A percentile compares a stretch with the other conserved stretches of the same genome.
phyloP scores from a whole-genome alignment of 2,797 vertebrate species.

The Liasis olivaceus region DNA sequence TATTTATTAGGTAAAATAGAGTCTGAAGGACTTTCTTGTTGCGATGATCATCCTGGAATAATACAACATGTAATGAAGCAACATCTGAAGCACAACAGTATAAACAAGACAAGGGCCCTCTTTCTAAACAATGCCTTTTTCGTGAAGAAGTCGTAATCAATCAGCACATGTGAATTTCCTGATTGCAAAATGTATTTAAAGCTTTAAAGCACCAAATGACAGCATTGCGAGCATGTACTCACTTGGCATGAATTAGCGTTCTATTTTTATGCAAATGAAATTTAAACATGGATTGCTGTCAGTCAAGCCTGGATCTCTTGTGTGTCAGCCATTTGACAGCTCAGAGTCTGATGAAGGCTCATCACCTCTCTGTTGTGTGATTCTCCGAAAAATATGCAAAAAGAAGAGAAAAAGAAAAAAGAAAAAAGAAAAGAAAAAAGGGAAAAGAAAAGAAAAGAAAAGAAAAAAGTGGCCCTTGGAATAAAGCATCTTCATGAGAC shows the following conservation, averaged over 20 bases:
- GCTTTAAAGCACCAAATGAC: constrained; percentile 11
- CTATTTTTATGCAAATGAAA: constrained; percentile 46
- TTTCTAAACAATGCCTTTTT: background rate
- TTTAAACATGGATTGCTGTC: background rate
- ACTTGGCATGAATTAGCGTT: constrained; percentile 29
- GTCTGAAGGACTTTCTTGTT: background rate
- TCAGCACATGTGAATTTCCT: constrained; percentile 31
- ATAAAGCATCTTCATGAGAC: background rate
- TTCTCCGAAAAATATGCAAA: background rate
- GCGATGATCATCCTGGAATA: background rate
- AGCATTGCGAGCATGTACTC: constrained; percentile 28
- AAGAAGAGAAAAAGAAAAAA: background rate
- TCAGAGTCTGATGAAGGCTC: background rate
- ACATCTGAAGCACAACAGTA: background rate
- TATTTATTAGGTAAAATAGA: background rate
- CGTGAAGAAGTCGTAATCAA: constrained; percentile 13
- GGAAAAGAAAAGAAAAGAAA: background rate
- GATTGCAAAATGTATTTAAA: constrained; percentile 45
- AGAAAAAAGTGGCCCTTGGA: background rate
- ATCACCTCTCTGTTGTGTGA: background rate
- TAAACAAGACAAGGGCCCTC: background rate
- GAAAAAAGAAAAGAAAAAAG: background rate
- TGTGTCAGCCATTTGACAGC: background rate
- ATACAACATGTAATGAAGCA: background rate
- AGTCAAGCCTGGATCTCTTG: constrained; percentile 13